phyloP scores from a whole-genome alignment of 2,888 invertebrate genomes.

The Tinea trinotella region DNA sequence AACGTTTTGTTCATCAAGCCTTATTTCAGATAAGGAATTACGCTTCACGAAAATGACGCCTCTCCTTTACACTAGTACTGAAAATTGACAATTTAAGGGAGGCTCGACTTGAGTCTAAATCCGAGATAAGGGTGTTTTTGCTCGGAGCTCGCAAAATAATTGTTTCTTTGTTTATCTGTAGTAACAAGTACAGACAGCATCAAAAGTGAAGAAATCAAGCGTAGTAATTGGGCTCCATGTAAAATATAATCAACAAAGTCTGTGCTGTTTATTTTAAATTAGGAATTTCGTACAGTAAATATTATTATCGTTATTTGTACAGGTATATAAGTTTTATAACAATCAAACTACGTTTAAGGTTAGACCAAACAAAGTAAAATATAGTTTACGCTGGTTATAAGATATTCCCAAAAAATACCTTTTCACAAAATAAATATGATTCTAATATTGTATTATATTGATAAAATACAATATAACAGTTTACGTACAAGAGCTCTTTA shows the following conservation, averaged over 20 bases:
- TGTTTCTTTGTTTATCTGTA: constrained; percentile 17
- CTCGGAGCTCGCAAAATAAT: constrained; percentile 18
- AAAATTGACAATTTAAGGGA: constrained; percentile 14
- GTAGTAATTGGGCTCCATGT: not conserved
- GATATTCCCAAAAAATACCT: too few relatives aligned
- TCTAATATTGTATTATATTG: too few relatives aligned
- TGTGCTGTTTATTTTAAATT: not conserved
- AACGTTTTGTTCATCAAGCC: constrained; percentile 4
- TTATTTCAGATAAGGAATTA: constrained; percentile 13
- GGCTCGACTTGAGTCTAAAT: constrained; percentile 8
- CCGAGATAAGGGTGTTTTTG: constrained; percentile 11
- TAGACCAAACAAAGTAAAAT: too few relatives aligned
- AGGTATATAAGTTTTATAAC: too few relatives aligned
- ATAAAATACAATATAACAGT: too few relatives aligned
- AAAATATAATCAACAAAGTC: not conserved
- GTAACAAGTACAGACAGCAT: not conserved
- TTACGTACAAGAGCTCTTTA: too few relatives aligned
- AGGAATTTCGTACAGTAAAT: too few relatives aligned
- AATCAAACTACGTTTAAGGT: too few relatives aligned
- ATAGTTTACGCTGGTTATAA: too few relatives aligned
- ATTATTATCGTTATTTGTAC: too few relatives aligned
- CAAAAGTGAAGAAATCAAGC: not conserved
- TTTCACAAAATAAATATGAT: too few relatives aligned
- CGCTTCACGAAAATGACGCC: constrained; percentile 8
- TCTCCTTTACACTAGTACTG: constrained; percentile 12